phyloP scores from a whole-genome alignment of 2,888 invertebrate species.

The Podabrus alpinus region DNA sequence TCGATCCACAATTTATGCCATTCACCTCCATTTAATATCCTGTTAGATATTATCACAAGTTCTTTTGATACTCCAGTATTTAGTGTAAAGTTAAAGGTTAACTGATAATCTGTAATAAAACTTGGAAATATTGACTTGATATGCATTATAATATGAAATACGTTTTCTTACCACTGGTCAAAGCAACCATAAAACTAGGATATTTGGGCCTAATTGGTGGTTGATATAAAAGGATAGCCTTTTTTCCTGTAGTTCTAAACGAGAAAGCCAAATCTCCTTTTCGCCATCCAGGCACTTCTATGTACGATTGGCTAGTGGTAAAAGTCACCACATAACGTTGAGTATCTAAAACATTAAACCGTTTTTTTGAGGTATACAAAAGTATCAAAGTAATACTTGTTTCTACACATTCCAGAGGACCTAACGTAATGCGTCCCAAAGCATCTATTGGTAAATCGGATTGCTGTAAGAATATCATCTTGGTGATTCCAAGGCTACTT shows the following conservation, averaged over 20 bases:
- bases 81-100: conserved; percentile 87
- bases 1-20: conserved; percentile 98
- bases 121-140: neutral
- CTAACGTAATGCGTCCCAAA: conserved; percentile 84
- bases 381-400: conserved; percentile 71
- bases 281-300: conserved; percentile 92
- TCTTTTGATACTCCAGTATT: conserved; percentile 83
- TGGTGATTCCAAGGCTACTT: conserved; percentile 83
- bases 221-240: conserved; percentile 87
- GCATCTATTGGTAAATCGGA: conserved; percentile 81
- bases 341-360: conserved; percentile 67
- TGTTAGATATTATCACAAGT: conserved; percentile 79
- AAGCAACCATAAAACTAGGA: conserved; percentile 89
- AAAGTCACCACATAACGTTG: conserved; percentile 93
- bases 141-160: neutral
- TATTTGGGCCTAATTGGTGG: conserved; percentile 87
- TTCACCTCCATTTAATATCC: conserved; percentile 86
- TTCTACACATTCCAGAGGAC: conserved; percentile 91
- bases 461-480: conserved; percentile 89
- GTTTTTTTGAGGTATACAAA: neutral
- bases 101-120: conserved; percentile 69
- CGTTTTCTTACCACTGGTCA: conserved; percentile 73
- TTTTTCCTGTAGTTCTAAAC: conserved; percentile 88
- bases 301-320: conserved; percentile 88
- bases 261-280: conserved; percentile 92